Percentiles rank a stretch among this genome's conserved stretches.
Evolutionary conservation across 1,140 invertebrate genomes (phyloP).

Genomic region (Eurosta solidaginis): DNA sequence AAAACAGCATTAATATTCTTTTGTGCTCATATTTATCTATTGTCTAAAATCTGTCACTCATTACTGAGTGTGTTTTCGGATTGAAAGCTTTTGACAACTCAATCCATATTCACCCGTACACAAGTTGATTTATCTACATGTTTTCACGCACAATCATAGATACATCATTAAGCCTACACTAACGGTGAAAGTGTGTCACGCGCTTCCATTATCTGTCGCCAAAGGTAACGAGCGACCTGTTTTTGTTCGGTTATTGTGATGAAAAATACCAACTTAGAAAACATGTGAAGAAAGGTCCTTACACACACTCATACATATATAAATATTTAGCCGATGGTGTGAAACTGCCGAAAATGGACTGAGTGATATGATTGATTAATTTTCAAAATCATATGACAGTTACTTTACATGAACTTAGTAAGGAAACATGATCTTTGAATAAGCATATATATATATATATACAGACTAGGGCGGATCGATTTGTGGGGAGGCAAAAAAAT

Average conservation of each 20-base stretch:
- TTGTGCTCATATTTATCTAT: not conserved
- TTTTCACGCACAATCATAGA: too few species aligned
- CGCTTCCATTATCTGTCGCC: not conserved
- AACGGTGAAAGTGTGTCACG: slow-evolving; percentile 13
- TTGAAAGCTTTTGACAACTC: not conserved
- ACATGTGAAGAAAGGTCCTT: not conserved
- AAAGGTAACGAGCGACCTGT: not conserved
- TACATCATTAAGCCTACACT: not conserved
- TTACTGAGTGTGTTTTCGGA: not conserved
- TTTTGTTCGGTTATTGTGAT: not conserved
- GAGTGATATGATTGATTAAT: slow-evolving; percentile 7
- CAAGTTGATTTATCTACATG: not conserved
- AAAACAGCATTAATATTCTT: too few species aligned
- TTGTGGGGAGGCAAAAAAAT: not conserved
- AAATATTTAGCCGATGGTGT: not conserved
- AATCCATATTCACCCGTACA: not conserved
- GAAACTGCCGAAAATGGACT: not conserved
- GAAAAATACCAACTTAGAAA: not conserved
- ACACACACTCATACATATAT: too few species aligned
- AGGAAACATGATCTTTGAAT: not conserved
- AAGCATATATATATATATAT: not conserved
- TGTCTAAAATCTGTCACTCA: not conserved
- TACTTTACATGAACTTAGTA: not conserved
- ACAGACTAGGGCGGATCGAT: not conserved
- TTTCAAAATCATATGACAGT: slow-evolving; percentile 22